phyloP scores from a whole-genome alignment of 1,140 invertebrate genomes.

The Drosophila cardini region DNA sequence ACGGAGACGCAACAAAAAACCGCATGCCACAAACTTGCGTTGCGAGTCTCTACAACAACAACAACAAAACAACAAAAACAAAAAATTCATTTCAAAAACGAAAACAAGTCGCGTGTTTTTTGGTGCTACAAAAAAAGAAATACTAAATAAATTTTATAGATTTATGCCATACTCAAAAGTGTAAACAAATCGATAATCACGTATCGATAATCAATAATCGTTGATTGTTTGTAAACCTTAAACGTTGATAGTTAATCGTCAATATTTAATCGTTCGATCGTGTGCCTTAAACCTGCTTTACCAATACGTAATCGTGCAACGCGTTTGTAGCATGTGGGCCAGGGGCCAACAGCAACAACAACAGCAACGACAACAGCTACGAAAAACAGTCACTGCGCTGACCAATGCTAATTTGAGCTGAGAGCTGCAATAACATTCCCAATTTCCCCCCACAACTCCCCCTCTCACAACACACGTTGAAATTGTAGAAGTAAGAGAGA shows the following conservation, averaged over 20 bases:
- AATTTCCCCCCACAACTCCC: background rate
- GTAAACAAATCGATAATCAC: background rate
- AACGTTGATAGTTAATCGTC: conserved; percentile 16
- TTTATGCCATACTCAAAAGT: background rate
- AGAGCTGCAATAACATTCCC: background rate
- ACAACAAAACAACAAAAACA: conserved; percentile 19
- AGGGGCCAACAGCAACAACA: conserved; percentile 5
- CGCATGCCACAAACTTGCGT: conserved; percentile 8
- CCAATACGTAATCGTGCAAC: conserved; percentile 18
- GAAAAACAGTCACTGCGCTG: conserved; percentile 19
- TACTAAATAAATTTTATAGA: background rate
- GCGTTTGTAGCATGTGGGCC: conserved; percentile 31
- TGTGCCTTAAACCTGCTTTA: conserved; percentile 24
- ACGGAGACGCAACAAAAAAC: conserved; percentile 13
- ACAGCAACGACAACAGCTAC: no score
- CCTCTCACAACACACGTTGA: conserved; percentile 8
- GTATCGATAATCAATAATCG: background rate
- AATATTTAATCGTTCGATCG: conserved; percentile 16
- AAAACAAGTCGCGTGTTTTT: conserved; percentile 24
- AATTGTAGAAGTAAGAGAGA: background rate
- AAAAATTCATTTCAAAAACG: background rate
- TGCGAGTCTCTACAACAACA: conserved; percentile 14
- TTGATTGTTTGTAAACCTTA: background rate
- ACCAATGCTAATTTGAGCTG: conserved; percentile 48
- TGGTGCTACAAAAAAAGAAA: conserved; percentile 7